These are phyloP conservation scores for Myotis yumanensis DNA, from an alignment of 2,113 vertebrate species.

Conservation along the genomic window DNA sequence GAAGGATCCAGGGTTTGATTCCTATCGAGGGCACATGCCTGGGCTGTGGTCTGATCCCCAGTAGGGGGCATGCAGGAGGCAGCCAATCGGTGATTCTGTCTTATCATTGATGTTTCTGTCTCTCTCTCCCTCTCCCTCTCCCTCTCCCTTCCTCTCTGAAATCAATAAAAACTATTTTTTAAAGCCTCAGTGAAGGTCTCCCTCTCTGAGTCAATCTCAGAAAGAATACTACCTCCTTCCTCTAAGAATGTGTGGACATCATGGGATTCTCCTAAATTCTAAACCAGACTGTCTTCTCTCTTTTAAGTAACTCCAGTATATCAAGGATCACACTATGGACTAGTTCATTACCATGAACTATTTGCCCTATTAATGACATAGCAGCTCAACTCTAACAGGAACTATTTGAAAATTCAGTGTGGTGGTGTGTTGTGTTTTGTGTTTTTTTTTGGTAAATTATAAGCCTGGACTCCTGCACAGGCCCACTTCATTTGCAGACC, in stretches of 20 bases:
- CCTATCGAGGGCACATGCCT: no score
- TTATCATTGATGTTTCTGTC: no score
- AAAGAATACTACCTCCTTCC: neutral
- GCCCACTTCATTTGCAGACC: neutral
- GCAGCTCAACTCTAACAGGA: neutral
- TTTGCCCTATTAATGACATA: neutral
- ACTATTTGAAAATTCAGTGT: neutral
- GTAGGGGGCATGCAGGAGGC: no score
- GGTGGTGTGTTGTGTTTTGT: no score
- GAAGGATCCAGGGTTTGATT: no score
- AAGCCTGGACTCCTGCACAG: neutral
- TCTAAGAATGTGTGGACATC: neutral
- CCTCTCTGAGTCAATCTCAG: neutral
- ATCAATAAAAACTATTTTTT: no score
- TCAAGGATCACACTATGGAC: neutral
- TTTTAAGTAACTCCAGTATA: neutral
- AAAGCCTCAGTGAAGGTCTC: neutral
- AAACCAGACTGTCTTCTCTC: neutral
- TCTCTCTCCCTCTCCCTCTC: no score
- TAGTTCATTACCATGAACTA: neutral
- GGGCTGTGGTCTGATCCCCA: no score
- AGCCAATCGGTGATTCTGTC: no score
- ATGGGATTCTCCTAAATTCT: slow-evolving; percentile 6
- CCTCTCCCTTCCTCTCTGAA: no score
- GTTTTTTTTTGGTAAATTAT: neutral